These are phyloP conservation scores for Hippolais icterina DNA, from an alignment of 2,113 vertebrate species.

Conservation along the genomic window DNA sequence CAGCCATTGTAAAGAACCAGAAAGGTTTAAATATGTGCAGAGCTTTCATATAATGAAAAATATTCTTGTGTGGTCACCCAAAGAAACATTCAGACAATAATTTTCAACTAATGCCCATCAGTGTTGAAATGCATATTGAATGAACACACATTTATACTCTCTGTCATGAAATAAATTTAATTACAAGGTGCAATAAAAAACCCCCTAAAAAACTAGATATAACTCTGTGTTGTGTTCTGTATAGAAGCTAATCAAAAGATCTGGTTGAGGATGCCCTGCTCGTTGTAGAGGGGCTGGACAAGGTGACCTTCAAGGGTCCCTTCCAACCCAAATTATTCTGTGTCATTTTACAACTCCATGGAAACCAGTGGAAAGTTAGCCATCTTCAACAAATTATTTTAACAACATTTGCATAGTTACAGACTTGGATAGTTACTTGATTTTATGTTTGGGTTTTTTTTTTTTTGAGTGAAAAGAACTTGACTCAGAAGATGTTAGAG, in stretches of 20 bases:
- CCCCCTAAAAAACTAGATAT: background rate
- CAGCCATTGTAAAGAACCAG: background rate
- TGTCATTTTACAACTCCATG: background rate
- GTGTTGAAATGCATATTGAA: background rate
- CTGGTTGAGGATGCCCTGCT: background rate
- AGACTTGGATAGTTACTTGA: background rate
- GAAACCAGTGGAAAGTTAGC: background rate
- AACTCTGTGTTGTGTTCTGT: background rate
- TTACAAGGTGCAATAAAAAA: background rate
- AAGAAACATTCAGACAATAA: background rate
- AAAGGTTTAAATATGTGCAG: background rate
- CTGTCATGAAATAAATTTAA: background rate
- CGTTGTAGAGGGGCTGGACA: rapidly evolving
- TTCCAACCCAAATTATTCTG: background rate
- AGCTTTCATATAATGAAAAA: background rate
- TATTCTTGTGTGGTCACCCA: background rate
- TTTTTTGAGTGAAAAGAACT: background rate
- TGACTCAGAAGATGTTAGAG: background rate
- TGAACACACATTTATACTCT: background rate
- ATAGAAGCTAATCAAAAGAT: background rate
- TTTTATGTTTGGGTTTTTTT: background rate
- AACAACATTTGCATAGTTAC: background rate
- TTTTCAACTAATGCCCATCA: background rate
- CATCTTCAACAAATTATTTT: background rate
- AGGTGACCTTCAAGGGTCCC: background rate